phyloP scores from a whole-genome alignment of 2,113 vertebrate species.

The Arothron firmamentum region DNA sequence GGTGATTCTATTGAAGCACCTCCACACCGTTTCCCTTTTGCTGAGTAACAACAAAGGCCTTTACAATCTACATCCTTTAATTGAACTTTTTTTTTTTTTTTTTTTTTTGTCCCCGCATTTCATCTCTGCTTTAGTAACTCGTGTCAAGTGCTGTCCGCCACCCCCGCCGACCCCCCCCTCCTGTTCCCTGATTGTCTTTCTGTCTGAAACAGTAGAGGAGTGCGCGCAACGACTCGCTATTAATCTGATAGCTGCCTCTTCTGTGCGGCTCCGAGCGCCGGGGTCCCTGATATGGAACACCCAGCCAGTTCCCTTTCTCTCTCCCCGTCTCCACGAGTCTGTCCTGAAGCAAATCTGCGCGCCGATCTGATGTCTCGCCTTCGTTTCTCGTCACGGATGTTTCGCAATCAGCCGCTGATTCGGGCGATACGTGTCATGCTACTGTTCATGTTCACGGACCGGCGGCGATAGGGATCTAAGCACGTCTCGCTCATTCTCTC shows the following conservation, averaged over 20 bases:
- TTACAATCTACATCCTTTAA: constrained; percentile 69
- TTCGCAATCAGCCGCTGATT: constrained; percentile 71
- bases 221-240: constrained; percentile 58
- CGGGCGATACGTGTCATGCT: constrained; percentile 67
- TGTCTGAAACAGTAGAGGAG: constrained; percentile 50
- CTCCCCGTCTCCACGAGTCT: constrained; percentile 60
- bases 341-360: constrained; percentile 74
- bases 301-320: constrained; percentile 62
- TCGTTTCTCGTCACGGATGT: constrained; percentile 72
- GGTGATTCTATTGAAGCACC: constrained; percentile 72
- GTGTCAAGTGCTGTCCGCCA: constrained; percentile 63
- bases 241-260: constrained; percentile 65
- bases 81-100: constrained; percentile 70
- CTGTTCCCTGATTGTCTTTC: constrained; percentile 65
- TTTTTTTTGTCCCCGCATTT: constrained; percentile 64
- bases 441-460: constrained; percentile 70
- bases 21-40: constrained; percentile 69
- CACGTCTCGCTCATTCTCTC: constrained; percentile 53
- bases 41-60: constrained; percentile 71
- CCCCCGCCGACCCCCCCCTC: constrained; percentile 3
- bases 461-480: constrained; percentile 71
- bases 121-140: constrained; percentile 66
- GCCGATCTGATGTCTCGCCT: constrained; percentile 66
- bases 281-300: constrained; percentile 72
- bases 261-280: constrained; percentile 52